These are phyloP conservation scores for Falcunculus frontatus DNA, from an alignment of 2,113 vertebrate genomes.

Conservation along the genomic window DNA sequence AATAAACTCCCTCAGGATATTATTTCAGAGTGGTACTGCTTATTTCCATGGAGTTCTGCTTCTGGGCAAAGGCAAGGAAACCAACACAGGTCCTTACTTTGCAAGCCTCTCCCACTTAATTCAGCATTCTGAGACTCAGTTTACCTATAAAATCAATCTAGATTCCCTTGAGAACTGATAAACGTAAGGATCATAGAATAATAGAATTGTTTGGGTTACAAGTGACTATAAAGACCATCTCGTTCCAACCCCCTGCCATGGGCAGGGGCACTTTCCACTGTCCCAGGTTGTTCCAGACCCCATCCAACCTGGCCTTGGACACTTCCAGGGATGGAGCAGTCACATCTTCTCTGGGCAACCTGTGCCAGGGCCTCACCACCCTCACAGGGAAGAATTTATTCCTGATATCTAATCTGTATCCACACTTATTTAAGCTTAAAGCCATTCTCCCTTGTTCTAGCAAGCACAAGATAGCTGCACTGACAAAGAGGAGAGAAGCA, in stretches of 20 bases:
- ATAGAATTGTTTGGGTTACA: not conserved
- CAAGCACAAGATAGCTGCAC: not conserved
- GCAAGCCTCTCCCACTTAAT: not conserved
- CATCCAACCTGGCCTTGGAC: not conserved
- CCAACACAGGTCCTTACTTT: not conserved
- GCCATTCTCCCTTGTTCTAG: not conserved
- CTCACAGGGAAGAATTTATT: not conserved
- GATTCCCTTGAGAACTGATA: not conserved
- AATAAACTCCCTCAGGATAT: not conserved
- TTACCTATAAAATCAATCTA: not conserved
- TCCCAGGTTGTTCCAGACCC: not conserved
- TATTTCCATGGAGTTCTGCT: not conserved
- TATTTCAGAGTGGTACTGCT: not conserved
- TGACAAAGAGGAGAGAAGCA: not conserved
- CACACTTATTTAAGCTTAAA: not conserved
- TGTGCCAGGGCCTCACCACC: rapidly evolving
- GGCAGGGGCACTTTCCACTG: rapidly evolving
- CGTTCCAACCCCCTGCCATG: rapidly evolving
- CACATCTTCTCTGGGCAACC: not conserved
- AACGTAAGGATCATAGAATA: not conserved
- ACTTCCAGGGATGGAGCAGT: not conserved
- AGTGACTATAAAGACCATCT: rapidly evolving
- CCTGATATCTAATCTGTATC: not conserved
- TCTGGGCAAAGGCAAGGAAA: not conserved
- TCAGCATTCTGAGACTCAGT: not conserved